phyloP scores from a whole-genome alignment of 1,140 invertebrate genomes.

The Eumaeus atala region DNA sequence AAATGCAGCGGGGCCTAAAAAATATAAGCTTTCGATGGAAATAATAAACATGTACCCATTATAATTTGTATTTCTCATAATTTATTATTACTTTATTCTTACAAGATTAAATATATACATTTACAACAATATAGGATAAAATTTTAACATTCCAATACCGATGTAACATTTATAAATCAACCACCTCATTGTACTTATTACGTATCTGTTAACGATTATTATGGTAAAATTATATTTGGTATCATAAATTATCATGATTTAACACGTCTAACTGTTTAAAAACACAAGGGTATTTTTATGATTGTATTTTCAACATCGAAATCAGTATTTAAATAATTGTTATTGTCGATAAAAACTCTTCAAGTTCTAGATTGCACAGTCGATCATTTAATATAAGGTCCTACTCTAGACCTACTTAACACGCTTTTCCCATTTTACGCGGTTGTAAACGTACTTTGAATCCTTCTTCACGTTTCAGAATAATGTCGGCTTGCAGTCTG shows the following conservation, averaged over 20 bases:
- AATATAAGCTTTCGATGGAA: background rate
- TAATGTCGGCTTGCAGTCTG: slow-evolving; percentile 87
- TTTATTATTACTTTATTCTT: background rate
- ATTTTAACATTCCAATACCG: background rate
- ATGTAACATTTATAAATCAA: slow-evolving; percentile 4
- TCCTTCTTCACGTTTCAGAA: slow-evolving; percentile 88
- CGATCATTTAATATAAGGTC: too few species aligned
- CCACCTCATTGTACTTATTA: background rate
- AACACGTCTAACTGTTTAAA: slow-evolving; percentile 1
- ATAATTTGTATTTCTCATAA: slow-evolving; percentile 4
- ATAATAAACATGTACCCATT: background rate
- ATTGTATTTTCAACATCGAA: background rate
- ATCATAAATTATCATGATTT: slow-evolving; percentile 3
- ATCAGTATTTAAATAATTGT: background rate
- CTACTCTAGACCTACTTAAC: slow-evolving; percentile 16
- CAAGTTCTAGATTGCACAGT: too few species aligned
- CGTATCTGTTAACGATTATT: background rate
- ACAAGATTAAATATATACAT: slow-evolving; percentile 4
- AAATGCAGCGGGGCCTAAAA: background rate
- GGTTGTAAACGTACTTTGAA: slow-evolving; percentile 83
- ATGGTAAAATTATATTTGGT: slow-evolving; percentile 10
- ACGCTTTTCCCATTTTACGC: slow-evolving; percentile 72
- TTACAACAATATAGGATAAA: background rate
- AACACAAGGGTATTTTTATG: background rate
- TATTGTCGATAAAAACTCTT: background rate